A percentile compares a stretch with the other conserved stretches of the same genome.
phyloP scores from a whole-genome alignment of 1,140 invertebrate species.

The Cotesia typhae region DNA sequence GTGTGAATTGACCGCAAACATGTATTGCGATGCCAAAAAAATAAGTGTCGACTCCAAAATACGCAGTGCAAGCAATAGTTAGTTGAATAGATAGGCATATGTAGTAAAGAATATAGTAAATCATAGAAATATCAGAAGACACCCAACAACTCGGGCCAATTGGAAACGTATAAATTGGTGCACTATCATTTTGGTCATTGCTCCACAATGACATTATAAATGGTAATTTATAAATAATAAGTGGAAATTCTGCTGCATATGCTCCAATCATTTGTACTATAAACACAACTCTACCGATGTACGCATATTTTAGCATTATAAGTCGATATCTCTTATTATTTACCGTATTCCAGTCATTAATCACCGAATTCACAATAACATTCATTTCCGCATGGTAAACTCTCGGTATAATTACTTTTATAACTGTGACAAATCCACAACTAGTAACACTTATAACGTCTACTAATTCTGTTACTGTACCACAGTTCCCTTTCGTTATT shows the following conservation, averaged over 20 bases:
- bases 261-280: slow-evolving; percentile 31
- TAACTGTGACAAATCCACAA: slow-evolving; percentile 24
- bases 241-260: slow-evolving; percentile 20
- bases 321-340: not conserved
- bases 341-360: slow-evolving; percentile 30
- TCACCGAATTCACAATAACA: slow-evolving; percentile 27
- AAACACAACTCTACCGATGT: slow-evolving; percentile 31
- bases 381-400: slow-evolving; percentile 22
- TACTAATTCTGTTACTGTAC: slow-evolving; percentile 19
- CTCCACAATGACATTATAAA: slow-evolving; percentile 6
- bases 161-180: slow-evolving; percentile 12
- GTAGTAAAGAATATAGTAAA: slow-evolving; percentile 21
- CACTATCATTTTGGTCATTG: not conserved
- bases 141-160: slow-evolving; percentile 36
- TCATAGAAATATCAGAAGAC: slow-evolving; percentile 9
- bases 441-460: slow-evolving; percentile 25
- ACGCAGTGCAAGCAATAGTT: slow-evolving; percentile 19
- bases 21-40: slow-evolving; percentile 36
- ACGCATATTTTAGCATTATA: slow-evolving; percentile 29
- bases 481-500: slow-evolving; percentile 26
- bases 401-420: slow-evolving; percentile 32
- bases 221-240: slow-evolving; percentile 20
- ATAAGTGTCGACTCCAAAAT: slow-evolving; percentile 33
- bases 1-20: slow-evolving; percentile 35
- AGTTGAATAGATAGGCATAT: slow-evolving; percentile 29